phyloP scores from a whole-genome alignment of 2,113 vertebrate species.

The Petaurus breviceps region DNA sequence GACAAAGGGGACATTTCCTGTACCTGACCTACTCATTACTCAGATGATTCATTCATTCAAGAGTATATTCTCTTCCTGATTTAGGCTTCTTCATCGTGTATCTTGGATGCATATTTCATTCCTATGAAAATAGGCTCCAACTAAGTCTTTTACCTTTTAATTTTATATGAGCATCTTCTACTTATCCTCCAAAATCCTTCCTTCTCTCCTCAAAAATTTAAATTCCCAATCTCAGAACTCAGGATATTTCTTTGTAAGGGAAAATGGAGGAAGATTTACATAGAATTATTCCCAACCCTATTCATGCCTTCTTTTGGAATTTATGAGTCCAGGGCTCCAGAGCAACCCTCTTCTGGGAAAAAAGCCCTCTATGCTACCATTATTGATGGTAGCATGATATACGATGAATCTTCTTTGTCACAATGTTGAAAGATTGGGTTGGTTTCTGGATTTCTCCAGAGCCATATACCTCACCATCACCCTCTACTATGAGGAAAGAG shows the following conservation, averaged over 20 bases:
- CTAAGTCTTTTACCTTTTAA: constrained; percentile 8
- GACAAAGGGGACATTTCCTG: background rate
- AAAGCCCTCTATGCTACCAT: too few relatives aligned
- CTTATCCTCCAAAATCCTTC: background rate
- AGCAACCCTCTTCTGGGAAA: background rate
- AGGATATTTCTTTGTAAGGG: background rate
- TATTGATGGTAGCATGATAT: constrained; percentile 12
- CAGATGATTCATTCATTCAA: background rate
- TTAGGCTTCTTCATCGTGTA: background rate
- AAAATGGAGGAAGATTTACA: constrained; percentile 1
- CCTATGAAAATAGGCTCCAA: constrained; percentile 22
- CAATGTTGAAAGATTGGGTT: background rate
- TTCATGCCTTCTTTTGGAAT: constrained; percentile 30
- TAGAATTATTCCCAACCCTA: background rate
- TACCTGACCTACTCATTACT: background rate
- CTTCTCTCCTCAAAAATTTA: background rate
- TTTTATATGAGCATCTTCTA: background rate
- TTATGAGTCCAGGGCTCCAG: constrained; percentile 23
- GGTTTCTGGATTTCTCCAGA: background rate
- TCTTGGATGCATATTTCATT: background rate
- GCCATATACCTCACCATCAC: background rate
- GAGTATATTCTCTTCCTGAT: background rate
- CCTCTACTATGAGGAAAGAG: background rate
- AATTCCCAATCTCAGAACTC: background rate
- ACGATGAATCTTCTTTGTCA: background rate